Base-by-base conservation (phyloP, 1,140 invertebrate species). In the Heliconius nattereri region DNA sequence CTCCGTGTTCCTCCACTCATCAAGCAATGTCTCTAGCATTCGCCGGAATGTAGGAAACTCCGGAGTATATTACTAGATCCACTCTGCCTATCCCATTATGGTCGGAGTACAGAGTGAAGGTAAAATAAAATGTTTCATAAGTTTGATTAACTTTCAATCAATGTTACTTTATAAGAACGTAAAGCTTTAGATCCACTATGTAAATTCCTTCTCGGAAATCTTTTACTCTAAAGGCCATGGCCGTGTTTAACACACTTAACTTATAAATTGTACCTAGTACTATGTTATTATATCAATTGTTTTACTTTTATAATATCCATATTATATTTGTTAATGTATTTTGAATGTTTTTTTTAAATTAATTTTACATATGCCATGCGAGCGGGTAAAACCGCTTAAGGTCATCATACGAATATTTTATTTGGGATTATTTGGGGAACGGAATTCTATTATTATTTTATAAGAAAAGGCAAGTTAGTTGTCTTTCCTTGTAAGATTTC, bases 151-250 rank as follows among this genome's bases (percentile, higher is more conserved):
- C 7, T 52, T 52, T 52, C 49, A 52, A 52, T 52, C 49, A 52
- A 19, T 57, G n/a, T 57, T 57, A 57, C 20, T 57, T 23, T 57
- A 57, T 23, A 57, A 57, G 54, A 57, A 57, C n/a, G 23, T 23
- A 23, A 23, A 57, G 60, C 23, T 26, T 32, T 29, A 23, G n/a
- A 37, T 76, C 60, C 26, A 76, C 37, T 76, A 76, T 76, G 75
- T 71, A 76, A 76, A 76, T 76, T 71, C 66, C 75, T 75, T 57
- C 29, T 26, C 60, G 75, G 75, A 76, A 76, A 40, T 76, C 57
- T 76, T 76, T 76, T 37, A 26, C 37, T 71, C 5, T 70, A 76
- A 76, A 76, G 75, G 52, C 52, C 75, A 76, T 70, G 60, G 75
- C 19, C 60, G 45, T 70, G 40, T 70, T 76, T 76, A 76, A 70